A percentile compares a stretch with the other conserved stretches of the same genome.
Evolutionary conservation across 2,888 invertebrate genomes (phyloP).

Genomic region (Agrochola macilenta): DNA sequence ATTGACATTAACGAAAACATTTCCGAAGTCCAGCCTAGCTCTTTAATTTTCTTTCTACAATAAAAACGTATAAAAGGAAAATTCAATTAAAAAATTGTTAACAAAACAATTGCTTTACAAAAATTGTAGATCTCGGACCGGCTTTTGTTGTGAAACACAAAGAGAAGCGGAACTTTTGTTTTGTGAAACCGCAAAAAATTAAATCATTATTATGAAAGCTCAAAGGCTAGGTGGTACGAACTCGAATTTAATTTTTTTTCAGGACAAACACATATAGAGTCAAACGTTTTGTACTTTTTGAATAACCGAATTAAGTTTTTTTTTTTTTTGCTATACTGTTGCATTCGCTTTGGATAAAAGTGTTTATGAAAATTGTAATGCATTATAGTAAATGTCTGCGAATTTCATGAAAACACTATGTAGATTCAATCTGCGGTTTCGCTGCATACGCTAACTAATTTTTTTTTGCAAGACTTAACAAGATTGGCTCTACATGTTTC

Average conservation of each 20-base stretch:
- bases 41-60: conserved; percentile 24
- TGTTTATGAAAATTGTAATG: not conserved
- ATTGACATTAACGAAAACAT: conserved; percentile 25
- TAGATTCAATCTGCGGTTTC: not conserved
- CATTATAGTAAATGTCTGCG: not conserved
- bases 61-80: conserved; percentile 42
- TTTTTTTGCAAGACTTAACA: not conserved
- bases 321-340: not conserved
- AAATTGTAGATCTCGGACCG: conserved; percentile 31
- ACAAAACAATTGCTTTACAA: conserved; percentile 50
- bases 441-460: not conserved
- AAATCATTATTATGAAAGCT: conserved; percentile 23
- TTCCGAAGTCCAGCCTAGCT: conserved; percentile 8
- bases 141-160: conserved; percentile 55
- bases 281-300: not conserved
- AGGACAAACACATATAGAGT: not conserved
- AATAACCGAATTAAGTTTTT: not conserved
- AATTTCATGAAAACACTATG: not conserved
- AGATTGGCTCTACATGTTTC: not conserved
- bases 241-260: not conserved
- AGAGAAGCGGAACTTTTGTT: conserved; percentile 51
- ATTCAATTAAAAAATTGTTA: conserved; percentile 48
- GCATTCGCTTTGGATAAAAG: not conserved
- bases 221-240: conserved; percentile 7
- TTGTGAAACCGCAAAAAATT: conserved; percentile 39